Evolutionary conservation across 2,888 invertebrate genomes (phyloP), one percentile per base, ranked within the genome.

Genomic region (Eledone cirrhosa): DNA sequence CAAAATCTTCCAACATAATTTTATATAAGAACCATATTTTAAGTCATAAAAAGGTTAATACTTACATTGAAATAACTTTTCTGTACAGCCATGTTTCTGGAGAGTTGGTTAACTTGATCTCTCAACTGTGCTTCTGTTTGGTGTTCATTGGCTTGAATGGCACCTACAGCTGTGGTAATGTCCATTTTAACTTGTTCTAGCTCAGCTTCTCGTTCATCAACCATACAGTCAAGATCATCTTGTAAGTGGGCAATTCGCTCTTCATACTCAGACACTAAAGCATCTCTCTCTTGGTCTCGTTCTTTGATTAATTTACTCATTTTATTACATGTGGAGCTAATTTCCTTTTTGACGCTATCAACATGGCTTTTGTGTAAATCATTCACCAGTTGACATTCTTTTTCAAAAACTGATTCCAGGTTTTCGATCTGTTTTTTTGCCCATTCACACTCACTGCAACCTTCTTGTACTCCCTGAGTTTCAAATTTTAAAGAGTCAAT

Each of bases 101-200:
- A 85, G 41, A 88, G 85, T 59, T 78, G 80, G 48, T 84, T 82
- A 78, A 85, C 81, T 74, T 87, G 86, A 65, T 86, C 83, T 13
- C 82, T 81, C 72, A 83, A 83, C 53, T 85, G 84, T 5, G 81
- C 83, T 80, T 87, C 88, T 11, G 85, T 84, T 72, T 86, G 84
- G 53, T 87, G 86, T 77, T 88, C 88, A 77, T 86, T 87, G 29
- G 87, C 88, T 77, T 84, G 83, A 79, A 88, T 88, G 41, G 88
- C 88, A 82, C 87, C 86, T 13, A 88, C 87, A 19, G 88, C 88
- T 47, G 93, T 93, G 82, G 92, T 86, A 48, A 91, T 90, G 78
- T 90, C 90, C 78, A 91, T 88, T 79, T 87, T 84, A 29, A 87
- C 85, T 75, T 88, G 86, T 78, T 90, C 90, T 53, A 89, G 85